phyloP scores from a whole-genome alignment of 2,797 vertebrate species.

The Chloroceryle inda region DNA sequence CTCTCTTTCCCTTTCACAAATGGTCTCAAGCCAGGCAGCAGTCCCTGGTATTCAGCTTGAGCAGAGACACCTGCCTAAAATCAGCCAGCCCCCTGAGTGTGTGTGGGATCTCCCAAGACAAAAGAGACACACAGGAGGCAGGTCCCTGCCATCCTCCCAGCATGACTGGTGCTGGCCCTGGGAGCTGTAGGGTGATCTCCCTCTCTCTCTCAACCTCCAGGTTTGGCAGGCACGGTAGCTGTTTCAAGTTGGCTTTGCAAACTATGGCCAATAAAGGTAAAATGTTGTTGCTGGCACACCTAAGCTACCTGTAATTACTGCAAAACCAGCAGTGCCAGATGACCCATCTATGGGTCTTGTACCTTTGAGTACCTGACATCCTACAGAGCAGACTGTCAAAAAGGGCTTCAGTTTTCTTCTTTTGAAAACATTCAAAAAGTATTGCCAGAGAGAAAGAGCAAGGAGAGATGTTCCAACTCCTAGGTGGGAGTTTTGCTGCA shows the following conservation, averaged over 20 bases:
- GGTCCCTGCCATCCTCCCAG: rapidly evolving
- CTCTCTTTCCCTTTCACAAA: neutral
- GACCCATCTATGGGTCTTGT: neutral
- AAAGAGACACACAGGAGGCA: neutral
- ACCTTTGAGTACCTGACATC: neutral
- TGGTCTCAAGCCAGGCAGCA: neutral
- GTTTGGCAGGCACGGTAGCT: neutral
- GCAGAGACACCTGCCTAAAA: neutral
- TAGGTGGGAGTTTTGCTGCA: neutral
- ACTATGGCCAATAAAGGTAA: neutral
- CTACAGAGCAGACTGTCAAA: neutral
- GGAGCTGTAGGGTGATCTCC: neutral
- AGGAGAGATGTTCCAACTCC: neutral
- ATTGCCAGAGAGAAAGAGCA: neutral
- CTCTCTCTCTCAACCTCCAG: neutral
- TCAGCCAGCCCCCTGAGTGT: neutral
- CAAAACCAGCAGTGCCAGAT: neutral
- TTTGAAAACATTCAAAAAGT: neutral
- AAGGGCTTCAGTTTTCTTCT: neutral
- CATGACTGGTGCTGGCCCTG: neutral
- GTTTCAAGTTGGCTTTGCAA: neutral
- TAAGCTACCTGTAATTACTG: neutral
- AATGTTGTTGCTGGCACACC: neutral
- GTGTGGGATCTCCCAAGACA: neutral
- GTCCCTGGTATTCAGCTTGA: rapidly evolving